Base-by-base conservation (phyloP, 2,797 vertebrate genomes). In the Sebastes paucispinis region DNA sequence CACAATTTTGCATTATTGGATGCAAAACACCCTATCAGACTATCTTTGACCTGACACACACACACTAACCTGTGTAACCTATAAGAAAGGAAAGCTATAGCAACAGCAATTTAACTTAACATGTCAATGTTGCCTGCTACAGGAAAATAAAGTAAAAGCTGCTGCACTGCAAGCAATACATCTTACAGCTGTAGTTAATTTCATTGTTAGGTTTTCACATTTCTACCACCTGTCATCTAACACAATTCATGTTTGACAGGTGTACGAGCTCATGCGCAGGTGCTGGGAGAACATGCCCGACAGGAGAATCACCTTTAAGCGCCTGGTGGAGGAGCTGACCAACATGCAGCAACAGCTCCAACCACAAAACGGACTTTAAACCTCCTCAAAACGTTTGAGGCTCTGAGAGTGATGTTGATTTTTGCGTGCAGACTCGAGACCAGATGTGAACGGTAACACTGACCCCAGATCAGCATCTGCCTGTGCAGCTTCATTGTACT, bases 211-310 rank as follows among this genome's bases (percentile, higher is more conserved):
- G 9, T 74, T 25, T 24, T 43, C n/a, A 11, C 4, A 31, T 24
- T 57, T 62, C 54, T 12, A 24, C 69, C 27, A 14, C 14, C 22
- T 58, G 50, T 57, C 1, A 6, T 63, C 57, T 86, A 11, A 79
- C n/a, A 11, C 10, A 0, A 5, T 25, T 39, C 6, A 0, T 60
- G n/a, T 70, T 18, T 1, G 2, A 20, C 87, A 93, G 98, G 96
- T 99, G 83, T 98, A 98, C 76, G 94, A 96, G n/a, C 95, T 98
- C 90, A 98, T 99, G 98, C 94, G 91, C 83, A 96, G 88, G 80
- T 99, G 98, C 90, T 99, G 98, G 98, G 97, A 97, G 80, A 94
- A 95, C 11, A 86, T 88, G 6, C 98, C 97, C 0, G 95, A 96
- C 0, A 94, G 87, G 47, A 95, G 98, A 74, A 98, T 98, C 65